phyloP scores from a whole-genome alignment of 2,113 vertebrate species.

The Pimephales promelas region DNA sequence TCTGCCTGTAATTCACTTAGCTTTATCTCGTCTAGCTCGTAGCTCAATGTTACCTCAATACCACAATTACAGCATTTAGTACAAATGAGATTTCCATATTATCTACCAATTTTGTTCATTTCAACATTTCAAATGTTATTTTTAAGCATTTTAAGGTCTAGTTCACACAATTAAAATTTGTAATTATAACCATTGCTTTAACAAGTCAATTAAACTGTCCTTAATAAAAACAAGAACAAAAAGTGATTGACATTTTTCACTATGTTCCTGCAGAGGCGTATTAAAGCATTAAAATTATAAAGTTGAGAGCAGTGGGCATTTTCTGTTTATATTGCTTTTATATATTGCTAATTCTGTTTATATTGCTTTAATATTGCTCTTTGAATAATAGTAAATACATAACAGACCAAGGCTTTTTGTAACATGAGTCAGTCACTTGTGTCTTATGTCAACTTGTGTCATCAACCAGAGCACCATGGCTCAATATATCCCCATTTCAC shows the following conservation, averaged over 20 bases:
- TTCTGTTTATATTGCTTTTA: no score
- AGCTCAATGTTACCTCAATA: not conserved
- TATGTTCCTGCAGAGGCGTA: not conserved
- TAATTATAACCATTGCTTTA: no score
- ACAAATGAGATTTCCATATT: not conserved
- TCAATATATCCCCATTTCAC: not conserved
- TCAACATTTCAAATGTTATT: no score
- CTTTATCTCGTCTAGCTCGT: no score
- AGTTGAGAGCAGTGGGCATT: no score
- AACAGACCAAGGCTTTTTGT: not conserved
- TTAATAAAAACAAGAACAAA: not conserved
- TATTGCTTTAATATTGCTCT: not conserved
- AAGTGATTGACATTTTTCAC: not conserved
- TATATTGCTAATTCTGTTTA: no score
- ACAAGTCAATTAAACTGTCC: not conserved
- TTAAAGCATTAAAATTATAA: not conserved
- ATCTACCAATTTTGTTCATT: no score
- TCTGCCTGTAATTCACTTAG: no score
- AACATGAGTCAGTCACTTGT: not conserved
- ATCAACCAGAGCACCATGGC: not conserved
- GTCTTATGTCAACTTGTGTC: not conserved
- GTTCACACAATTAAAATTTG: no score
- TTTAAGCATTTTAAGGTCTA: no score
- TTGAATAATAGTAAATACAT: not conserved
- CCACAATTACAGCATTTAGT: not conserved